Conservation (phyloP, 2,797 vertebrate genomes). For the Lutjanus campechanus region DNA sequence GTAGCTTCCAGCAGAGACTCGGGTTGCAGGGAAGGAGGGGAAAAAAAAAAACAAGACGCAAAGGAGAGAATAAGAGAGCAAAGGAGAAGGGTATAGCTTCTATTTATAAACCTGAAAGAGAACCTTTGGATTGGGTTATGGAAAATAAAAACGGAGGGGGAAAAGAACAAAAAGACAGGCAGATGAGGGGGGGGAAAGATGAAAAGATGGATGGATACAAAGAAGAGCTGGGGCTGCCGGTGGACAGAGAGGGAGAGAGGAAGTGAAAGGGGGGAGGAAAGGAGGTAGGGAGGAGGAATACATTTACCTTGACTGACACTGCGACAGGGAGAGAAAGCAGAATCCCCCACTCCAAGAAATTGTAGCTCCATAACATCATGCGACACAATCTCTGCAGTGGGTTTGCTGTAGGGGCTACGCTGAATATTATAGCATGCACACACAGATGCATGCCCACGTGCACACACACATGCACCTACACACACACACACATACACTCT, state of each 20-base stretch:
- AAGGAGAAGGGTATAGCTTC: conserved; percentile 52
- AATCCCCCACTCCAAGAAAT: conserved; percentile 68
- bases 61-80: conserved; percentile 34
- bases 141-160: conserved; percentile 57
- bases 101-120: conserved; percentile 73
- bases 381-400: conserved; percentile 76
- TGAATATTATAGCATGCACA: conserved; percentile 3
- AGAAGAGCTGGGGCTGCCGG: conserved; percentile 37
- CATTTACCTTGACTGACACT: conserved; percentile 83
- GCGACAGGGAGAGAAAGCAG: conserved; percentile 79
- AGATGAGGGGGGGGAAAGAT: conserved; percentile 33
- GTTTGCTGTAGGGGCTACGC: conserved; percentile 50
- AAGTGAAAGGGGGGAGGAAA: background rate
- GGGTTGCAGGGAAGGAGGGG: conserved; percentile 47
- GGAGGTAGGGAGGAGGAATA: conserved; percentile 55
- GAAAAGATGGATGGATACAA: conserved; percentile 46
- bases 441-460: background rate
- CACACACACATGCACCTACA: background rate
- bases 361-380: conserved; percentile 71
- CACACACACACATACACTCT: background rate
- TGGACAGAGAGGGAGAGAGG: conserved; percentile 21
- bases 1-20: conserved; percentile 55
- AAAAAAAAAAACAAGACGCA: conserved; percentile 17
- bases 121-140: conserved; percentile 55
- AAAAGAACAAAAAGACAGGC: conserved; percentile 9